Percentiles rank a stretch among this genome's conserved stretches.
These are phyloP conservation scores for Paguma larvata DNA, from an alignment of 2,797 vertebrate genomes.

Conservation along the genomic window DNA sequence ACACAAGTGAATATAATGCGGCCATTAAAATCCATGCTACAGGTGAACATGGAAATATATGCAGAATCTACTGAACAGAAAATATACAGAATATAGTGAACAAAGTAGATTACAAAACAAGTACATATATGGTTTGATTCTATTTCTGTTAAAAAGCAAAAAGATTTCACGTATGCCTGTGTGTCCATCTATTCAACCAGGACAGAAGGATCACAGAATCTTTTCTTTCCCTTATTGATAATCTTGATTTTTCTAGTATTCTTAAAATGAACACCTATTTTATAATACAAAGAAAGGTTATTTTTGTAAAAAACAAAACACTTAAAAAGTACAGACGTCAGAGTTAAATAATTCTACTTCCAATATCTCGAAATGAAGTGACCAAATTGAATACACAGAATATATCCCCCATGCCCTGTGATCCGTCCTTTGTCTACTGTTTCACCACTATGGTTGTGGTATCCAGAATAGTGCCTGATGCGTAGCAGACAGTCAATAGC, in stretches of 20 bases:
- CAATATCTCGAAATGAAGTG: background rate
- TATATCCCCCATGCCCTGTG: background rate
- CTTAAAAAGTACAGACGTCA: background rate
- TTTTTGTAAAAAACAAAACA: conserved; percentile 9
- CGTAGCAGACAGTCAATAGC: background rate
- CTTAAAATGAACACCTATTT: conserved; percentile 6
- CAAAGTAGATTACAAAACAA: conserved; percentile 35
- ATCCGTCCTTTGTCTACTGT: background rate
- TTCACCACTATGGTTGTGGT: background rate
- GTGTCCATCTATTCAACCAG: background rate
- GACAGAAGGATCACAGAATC: background rate
- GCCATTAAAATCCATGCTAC: conserved; percentile 25
- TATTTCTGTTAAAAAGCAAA: conserved; percentile 56
- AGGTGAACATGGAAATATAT: conserved; percentile 4
- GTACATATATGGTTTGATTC: background rate
- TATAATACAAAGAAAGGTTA: background rate
- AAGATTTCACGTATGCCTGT: background rate
- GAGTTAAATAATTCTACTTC: background rate
- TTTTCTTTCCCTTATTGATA: conserved; percentile 18
- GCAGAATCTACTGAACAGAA: background rate
- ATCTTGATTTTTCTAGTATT: background rate
- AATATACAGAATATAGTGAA: background rate
- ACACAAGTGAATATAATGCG: background rate
- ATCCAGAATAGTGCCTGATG: background rate
- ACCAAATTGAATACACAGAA: background rate